These are phyloP conservation scores for Pyrgilauda ruficollis DNA, from an alignment of 2,113 vertebrate species.

Conservation along the genomic window DNA sequence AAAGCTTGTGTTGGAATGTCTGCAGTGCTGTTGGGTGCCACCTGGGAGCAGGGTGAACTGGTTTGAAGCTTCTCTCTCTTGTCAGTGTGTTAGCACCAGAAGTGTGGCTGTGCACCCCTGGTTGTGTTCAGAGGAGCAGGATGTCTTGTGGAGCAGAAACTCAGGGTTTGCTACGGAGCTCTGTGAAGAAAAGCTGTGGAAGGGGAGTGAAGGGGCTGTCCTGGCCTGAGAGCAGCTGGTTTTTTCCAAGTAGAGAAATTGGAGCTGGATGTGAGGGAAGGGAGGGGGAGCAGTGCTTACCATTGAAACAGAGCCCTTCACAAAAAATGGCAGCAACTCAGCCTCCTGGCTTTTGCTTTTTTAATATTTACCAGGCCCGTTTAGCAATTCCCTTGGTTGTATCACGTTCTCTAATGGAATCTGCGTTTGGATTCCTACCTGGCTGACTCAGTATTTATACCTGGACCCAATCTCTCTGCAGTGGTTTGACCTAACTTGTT, in stretches of 20 bases:
- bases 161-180: neutral
- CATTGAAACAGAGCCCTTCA: neutral
- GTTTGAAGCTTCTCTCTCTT: neutral
- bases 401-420: neutral
- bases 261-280: neutral
- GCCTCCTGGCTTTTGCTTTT: neutral
- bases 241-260: slow-evolving; percentile 28
- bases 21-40: neutral
- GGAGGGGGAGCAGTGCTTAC: neutral
- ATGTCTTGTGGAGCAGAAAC: neutral
- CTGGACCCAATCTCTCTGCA: neutral
- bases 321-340: neutral
- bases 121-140: neutral
- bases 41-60: neutral
- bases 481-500: slow-evolving; percentile 41
- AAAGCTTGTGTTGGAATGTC: neutral
- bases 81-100: neutral
- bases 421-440: neutral
- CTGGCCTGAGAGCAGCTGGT: slow-evolving; percentile 11
- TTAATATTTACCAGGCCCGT: neutral
- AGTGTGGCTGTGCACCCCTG: neutral
- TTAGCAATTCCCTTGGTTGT: neutral
- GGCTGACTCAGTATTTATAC: slow-evolving; percentile 2
- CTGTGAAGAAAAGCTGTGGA: neutral
- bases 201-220: neutral